These are phyloP conservation scores for Sarcophaga bullata DNA, from an alignment of 1,140 invertebrate genomes.

Conservation along the genomic window DNA sequence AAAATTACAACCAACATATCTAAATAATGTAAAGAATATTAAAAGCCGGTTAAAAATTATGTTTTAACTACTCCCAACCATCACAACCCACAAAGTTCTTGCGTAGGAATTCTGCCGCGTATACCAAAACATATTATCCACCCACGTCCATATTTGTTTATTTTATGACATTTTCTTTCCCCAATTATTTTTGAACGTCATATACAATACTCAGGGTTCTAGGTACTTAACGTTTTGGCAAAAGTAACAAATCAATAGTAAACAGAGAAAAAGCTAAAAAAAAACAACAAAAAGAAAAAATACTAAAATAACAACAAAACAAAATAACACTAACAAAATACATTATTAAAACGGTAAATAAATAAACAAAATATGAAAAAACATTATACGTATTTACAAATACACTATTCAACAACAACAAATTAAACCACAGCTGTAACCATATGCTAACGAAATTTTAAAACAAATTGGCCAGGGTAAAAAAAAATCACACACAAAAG, in stretches of 20 bases:
- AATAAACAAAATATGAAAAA: not conserved
- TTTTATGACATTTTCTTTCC: not conserved
- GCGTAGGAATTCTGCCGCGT: not conserved
- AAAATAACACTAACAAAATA: not conserved
- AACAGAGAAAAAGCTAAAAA: not conserved
- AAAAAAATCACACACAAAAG: no score
- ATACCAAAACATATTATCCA: not conserved
- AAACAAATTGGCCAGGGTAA: not conserved
- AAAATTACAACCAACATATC: no score
- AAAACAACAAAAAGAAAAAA: not conserved
- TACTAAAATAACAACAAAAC: conserved; percentile 6
- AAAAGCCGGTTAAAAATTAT: no score
- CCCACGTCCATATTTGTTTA: not conserved
- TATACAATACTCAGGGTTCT: not conserved
- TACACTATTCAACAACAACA: not conserved
- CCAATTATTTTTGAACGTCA: not conserved
- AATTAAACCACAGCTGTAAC: not conserved
- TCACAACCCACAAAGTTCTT: not conserved
- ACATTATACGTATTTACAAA: not conserved
- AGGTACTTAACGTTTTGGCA: not conserved
- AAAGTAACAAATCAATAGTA: not conserved
- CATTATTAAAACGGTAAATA: not conserved
- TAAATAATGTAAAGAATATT: no score
- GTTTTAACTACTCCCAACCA: no score
- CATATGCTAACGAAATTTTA: not conserved